Evolutionary conservation across 2,888 invertebrate species (phyloP), one percentile per base, ranked within the genome.

Genomic region (Metellina segmentata): DNA sequence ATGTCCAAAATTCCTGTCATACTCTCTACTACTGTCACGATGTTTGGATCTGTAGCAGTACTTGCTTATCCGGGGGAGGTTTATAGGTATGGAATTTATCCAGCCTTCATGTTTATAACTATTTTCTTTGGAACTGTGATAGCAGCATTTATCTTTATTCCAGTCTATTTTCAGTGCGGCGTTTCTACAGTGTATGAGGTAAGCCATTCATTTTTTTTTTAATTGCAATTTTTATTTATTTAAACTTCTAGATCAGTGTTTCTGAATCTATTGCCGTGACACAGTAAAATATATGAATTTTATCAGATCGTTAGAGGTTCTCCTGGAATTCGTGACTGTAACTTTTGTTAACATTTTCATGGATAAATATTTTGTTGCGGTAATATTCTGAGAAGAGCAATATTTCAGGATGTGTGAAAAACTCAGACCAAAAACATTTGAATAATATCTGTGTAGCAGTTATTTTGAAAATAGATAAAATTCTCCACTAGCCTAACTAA

Each of bases 111-210:
- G 5, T 49, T 13, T 11, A 8, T 82, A 49, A 34, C 53, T 1
- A 5, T 8, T 20, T 9, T 11, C 1, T 8, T 77, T 20, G 89
- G 89, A 20, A 69, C 61, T 13, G 6, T 77, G 34, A 7, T 77
- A 7, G 74, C 89, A 1, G 51, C 61, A 1, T 75, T 69, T 69
- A 16, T 89, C 6, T 52, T 89, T 9, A 19, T 82, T 6, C 89
- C 89, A 19, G 72, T 89, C 7, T 89, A 82, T 52, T 89, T 89
- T 61, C 49, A 81, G 11, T 77, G 79, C 6, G 51, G 74, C 2
- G 72, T 82, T 19, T 75, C 82, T 13, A 77, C 81, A 16, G 61
- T 82, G 19, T 82, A 89, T 51, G 89, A 89, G 70, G 82, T 89
- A 82, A 89, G 78, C 20, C 13, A 8, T 13, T 61, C 6, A 1